Conservation (phyloP, 2,888 invertebrate genomes). For the Mythimna pallens region DNA sequence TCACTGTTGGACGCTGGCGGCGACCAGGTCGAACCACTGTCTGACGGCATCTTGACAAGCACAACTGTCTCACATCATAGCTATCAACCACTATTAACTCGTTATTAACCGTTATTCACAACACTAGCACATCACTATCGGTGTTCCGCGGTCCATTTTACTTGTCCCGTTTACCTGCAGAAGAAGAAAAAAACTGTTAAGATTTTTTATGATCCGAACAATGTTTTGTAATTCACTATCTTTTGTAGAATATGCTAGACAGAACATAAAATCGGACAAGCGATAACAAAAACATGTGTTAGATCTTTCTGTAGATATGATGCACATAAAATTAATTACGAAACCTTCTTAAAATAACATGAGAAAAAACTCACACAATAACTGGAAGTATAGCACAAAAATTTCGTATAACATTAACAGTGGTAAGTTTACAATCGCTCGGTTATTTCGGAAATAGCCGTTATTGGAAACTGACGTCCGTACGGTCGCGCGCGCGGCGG, state of each 20-base stretch:
- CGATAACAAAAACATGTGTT: slow-evolving; percentile 56
- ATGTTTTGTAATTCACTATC: slow-evolving; percentile 57
- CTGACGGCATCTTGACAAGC: slow-evolving; percentile 86
- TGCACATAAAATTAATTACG: slow-evolving; percentile 14
- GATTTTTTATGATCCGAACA: slow-evolving; percentile 48
- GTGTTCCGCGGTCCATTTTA: slow-evolving; percentile 78
- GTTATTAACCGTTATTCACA: slow-evolving; percentile 73
- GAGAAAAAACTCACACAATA: slow-evolving; percentile 60
- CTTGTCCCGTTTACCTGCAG: slow-evolving; percentile 81
- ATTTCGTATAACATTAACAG: slow-evolving; percentile 70
- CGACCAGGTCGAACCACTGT: slow-evolving; percentile 88
- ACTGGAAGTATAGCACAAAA: slow-evolving; percentile 51
- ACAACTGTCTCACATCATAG: slow-evolving; percentile 85
- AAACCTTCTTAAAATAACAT: slow-evolving; percentile 4
- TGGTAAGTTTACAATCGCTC: slow-evolving; percentile 80
- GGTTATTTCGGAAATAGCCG: slow-evolving; percentile 81
- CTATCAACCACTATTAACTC: slow-evolving; percentile 70
- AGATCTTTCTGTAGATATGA: slow-evolving; percentile 38
- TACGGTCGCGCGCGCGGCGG: slow-evolving; percentile 71
- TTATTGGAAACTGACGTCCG: slow-evolving; percentile 76
- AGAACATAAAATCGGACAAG: slow-evolving; percentile 44
- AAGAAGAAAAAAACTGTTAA: slow-evolving; percentile 64
- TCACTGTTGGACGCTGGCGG: slow-evolving; percentile 87
- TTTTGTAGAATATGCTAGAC: slow-evolving; percentile 54
- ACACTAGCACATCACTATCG: slow-evolving; percentile 84